Percentiles rank a stretch among this genome's conserved stretches.
phyloP scores from a whole-genome alignment of 2,113 vertebrate genomes.

The Chloroceryle aenea region DNA sequence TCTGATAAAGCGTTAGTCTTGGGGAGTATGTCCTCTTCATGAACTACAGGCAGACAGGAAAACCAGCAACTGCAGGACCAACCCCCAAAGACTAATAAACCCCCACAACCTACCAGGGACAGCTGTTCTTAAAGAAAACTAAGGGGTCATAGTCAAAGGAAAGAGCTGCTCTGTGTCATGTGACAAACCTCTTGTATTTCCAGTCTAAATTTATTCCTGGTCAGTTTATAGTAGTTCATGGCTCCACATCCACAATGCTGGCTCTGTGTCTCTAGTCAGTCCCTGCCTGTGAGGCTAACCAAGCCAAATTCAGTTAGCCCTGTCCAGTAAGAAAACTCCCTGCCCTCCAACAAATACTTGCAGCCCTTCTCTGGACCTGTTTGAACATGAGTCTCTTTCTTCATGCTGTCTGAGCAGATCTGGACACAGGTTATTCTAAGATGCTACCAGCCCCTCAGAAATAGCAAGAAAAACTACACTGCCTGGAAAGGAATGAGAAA shows the following conservation, averaged over 20 bases:
- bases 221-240: background rate
- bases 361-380: background rate
- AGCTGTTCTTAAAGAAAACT: background rate
- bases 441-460: background rate
- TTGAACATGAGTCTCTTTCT: background rate
- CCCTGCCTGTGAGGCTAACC: background rate
- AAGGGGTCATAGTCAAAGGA: background rate
- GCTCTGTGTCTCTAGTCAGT: constrained; percentile 3
- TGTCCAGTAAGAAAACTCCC: background rate
- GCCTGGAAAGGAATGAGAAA: background rate
- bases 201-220: constrained; percentile 49
- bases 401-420: background rate
- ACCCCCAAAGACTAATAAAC: background rate
- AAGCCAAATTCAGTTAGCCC: background rate
- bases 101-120: background rate
- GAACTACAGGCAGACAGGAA: constrained; percentile 33
- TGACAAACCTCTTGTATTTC: constrained; percentile 35
- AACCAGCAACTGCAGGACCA: background rate
- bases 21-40: background rate
- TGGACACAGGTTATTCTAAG: background rate
- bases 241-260: constrained; percentile 4
- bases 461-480: background rate
- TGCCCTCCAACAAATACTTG: background rate
- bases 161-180: background rate
- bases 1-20: constrained; percentile 9